Base-by-base conservation (phyloP, 2,797 vertebrate species). In the Sebastes taczanowskii region DNA sequence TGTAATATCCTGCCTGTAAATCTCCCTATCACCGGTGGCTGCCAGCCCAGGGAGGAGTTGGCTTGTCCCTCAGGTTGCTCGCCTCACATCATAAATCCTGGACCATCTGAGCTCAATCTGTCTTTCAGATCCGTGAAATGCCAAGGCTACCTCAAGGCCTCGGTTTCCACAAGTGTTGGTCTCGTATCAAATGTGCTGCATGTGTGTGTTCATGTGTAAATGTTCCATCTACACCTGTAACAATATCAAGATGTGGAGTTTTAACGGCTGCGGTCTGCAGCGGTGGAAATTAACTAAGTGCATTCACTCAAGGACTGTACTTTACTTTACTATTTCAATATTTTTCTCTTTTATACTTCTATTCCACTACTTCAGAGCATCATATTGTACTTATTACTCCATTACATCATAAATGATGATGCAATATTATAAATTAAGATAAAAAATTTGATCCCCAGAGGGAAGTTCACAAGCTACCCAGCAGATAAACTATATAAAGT, bases 91-190 rank as follows among this genome's bases (percentile, higher is more conserved):
- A 85, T 92, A 92, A 94, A 91, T 92, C 85, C 80, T 64, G 65
- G 65, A 80, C 81, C 86, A 83, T 93, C 86, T 86, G 89, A 91
- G 85, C 79, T 87, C 85, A 87, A 83, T 92, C 86, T 83, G 88
- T 89, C 84, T 86, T 78, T 86, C 81, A 80, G 83, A 86, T 79
- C 78, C 78, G 49, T 75, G 84, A 90, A 90, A 91, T 86, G 84
- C 84, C 89, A 91, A 88, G 80, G 88, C 80, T 82, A 83, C 84
- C 80, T 88, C 78, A 85, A 90, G 85, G 87, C 87, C 76, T 78
- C 29, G 52, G 53, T 78, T 83, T 87, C 74, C 38, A 79, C 61
- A 35, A 78, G 81, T 68, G 78, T 58, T 84, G 66, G 79, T 88
- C 74, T 90, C 74, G n/a, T 86, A 74, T 88, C 72, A 83, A 83